phyloP scores from a whole-genome alignment of 2,113 vertebrate species.

The Trichomycterus rosablanca region DNA sequence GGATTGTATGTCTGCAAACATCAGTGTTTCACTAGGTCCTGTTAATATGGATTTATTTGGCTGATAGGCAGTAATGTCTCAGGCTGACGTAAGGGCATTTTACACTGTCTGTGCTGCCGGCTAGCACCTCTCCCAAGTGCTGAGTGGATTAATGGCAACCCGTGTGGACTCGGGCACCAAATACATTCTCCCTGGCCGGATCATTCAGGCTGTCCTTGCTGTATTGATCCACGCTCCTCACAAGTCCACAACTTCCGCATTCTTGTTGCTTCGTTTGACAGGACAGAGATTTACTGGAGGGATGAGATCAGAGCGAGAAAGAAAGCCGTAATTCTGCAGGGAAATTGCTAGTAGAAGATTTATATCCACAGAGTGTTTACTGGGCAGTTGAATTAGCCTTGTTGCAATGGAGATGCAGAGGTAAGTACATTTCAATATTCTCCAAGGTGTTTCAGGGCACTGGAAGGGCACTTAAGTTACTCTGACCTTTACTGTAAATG shows the following conservation, averaged over 20 bases:
- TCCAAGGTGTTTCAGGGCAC: constrained; percentile 50
- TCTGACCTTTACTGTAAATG: constrained; percentile 22
- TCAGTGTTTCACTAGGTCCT: constrained; percentile 57
- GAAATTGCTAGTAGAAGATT: constrained; percentile 60
- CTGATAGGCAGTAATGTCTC: constrained; percentile 55
- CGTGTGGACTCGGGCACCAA: constrained; percentile 56
- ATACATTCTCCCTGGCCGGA: constrained; percentile 60
- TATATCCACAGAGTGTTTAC: constrained; percentile 55
- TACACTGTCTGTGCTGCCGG: constrained; percentile 50
- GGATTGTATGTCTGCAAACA: too few species aligned
- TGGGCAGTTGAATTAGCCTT: constrained; percentile 44
- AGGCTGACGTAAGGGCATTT: constrained; percentile 61
- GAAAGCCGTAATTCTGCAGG: constrained; percentile 50
- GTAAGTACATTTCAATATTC: constrained; percentile 57
- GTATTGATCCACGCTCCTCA: constrained; percentile 69
- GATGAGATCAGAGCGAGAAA: constrained; percentile 65
- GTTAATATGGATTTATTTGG: constrained; percentile 71
- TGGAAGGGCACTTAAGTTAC: constrained; percentile 29
- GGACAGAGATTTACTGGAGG: constrained; percentile 65
- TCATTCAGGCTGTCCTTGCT: constrained; percentile 68
- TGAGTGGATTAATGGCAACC: constrained; percentile 63
- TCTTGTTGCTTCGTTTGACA: constrained; percentile 65
- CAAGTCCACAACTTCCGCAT: constrained; percentile 71
- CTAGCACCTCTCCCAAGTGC: constrained; percentile 31
- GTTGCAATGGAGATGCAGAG: constrained; percentile 55